phyloP scores from a whole-genome alignment of 2,797 vertebrate species.

The Coracias cyanogaster region DNA sequence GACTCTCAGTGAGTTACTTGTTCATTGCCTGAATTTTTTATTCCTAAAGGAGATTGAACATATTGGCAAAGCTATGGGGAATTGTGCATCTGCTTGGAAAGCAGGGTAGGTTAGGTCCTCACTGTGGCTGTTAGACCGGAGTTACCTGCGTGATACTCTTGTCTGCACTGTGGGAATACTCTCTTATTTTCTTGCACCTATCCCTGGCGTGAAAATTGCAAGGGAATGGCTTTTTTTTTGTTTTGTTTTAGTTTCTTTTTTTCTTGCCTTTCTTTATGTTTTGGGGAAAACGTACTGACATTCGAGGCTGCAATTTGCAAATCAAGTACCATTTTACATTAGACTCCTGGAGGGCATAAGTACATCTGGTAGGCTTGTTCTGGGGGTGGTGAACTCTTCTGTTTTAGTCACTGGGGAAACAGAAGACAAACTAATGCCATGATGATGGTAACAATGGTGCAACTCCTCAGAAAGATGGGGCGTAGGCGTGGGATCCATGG shows the following conservation, averaged over 20 bases:
- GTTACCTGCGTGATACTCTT: neutral
- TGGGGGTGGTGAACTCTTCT: neutral
- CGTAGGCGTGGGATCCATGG: neutral
- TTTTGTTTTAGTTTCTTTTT: neutral
- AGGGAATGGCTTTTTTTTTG: neutral
- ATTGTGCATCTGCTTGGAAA: neutral
- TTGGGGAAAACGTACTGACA: neutral
- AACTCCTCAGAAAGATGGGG: neutral
- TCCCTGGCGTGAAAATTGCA: neutral
- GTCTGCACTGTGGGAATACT: neutral
- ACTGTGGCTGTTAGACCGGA: neutral
- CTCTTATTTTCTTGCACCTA: neutral
- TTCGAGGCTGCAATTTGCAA: neutral
- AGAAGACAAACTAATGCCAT: neutral
- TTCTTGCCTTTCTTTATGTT: neutral
- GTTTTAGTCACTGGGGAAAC: neutral
- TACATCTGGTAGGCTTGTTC: neutral
- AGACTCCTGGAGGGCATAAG: neutral
- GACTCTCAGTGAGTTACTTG: neutral
- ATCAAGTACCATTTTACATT: neutral
- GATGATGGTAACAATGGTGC: neutral
- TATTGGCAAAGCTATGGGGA: neutral
- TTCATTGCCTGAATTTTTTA: neutral
- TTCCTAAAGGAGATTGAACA: constrained; percentile 24
- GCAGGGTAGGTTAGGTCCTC: neutral